Evolutionary conservation across 2,113 vertebrate genomes (phyloP).

Genomic region (Phrynosoma blainvillii): DNA sequence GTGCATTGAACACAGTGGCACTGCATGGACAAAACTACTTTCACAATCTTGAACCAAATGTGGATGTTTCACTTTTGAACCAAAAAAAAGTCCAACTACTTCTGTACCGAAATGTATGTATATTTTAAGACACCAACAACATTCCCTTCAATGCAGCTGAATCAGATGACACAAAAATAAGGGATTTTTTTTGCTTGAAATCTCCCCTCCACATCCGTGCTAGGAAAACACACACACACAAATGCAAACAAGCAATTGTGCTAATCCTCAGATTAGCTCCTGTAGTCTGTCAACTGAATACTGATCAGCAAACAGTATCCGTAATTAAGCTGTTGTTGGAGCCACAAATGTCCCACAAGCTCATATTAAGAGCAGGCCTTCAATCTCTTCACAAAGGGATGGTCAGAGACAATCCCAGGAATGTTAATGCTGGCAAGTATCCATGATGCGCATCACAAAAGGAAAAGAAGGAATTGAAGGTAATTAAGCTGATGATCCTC

Average conservation of each 20-base stretch:
- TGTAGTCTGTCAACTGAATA: constrained; percentile 79
- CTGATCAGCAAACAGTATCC: constrained; percentile 84
- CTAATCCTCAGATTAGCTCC: constrained; percentile 82
- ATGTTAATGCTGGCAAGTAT: constrained; percentile 84
- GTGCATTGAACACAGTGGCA: too few relatives aligned
- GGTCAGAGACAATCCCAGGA: constrained; percentile 79
- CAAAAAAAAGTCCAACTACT: neutral
- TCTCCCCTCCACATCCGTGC: constrained; percentile 46
- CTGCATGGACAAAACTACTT: too few relatives aligned
- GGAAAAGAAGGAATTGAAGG: constrained; percentile 68
- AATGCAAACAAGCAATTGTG: constrained; percentile 63
- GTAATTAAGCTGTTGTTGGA: constrained; percentile 81
- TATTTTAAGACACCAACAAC: too few relatives aligned
- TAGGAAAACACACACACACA: constrained; percentile 63
- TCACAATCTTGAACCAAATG: too few relatives aligned
- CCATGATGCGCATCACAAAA: constrained; percentile 73
- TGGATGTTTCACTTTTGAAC: too few relatives aligned
- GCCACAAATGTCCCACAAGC: constrained; percentile 78
- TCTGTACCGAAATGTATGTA: neutral
- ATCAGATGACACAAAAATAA: neutral
- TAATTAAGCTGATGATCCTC: constrained; percentile 73
- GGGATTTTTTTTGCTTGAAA: neutral
- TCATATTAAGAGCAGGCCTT: constrained; percentile 77
- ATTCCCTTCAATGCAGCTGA: neutral
- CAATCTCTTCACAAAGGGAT: constrained; percentile 78